phyloP scores from a whole-genome alignment of 1,140 invertebrate genomes.

The Scaptomyza montana region DNA sequence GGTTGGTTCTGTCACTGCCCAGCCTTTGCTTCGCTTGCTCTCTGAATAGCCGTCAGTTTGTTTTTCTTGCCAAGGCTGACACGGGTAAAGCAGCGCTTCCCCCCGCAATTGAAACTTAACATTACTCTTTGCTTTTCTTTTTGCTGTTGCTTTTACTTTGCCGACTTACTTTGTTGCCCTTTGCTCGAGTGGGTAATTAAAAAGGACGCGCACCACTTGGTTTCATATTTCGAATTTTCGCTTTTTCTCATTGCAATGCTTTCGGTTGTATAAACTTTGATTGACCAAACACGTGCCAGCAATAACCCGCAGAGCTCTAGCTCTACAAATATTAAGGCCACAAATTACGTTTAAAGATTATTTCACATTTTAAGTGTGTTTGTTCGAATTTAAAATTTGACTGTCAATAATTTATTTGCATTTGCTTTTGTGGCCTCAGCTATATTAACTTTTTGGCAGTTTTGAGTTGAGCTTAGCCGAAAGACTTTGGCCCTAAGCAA shows the following conservation, averaged over 20 bases:
- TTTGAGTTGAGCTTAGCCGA: conserved; percentile 11
- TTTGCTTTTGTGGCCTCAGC: conserved; percentile 1
- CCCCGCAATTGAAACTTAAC: conserved; percentile 42
- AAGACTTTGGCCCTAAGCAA: conserved; percentile 47
- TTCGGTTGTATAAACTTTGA: conserved; percentile 14
- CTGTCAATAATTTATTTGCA: conserved; percentile 24
- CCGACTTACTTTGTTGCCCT: conserved; percentile 37
- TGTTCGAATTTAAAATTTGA: neutral
- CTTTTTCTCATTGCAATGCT: conserved; percentile 8
- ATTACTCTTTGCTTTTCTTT: conserved; percentile 26
- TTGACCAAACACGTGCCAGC: conserved; percentile 15
- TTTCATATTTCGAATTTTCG: conserved; percentile 40
- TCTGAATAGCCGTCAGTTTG: neutral
- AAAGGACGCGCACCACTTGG: conserved; percentile 36
- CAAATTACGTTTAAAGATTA: neutral
- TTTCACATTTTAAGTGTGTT: conserved; percentile 4
- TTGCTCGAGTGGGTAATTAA: conserved; percentile 52
- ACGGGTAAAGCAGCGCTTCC: conserved; percentile 32
- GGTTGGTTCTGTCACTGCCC: conserved; percentile 33
- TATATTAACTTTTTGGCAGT: conserved; percentile 21
- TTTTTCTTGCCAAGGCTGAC: conserved; percentile 11
- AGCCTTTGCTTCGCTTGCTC: neutral
- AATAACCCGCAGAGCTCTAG: neutral
- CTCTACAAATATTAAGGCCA: conserved; percentile 3
- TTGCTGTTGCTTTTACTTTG: conserved; percentile 20